Evolutionary conservation across 1,140 invertebrate species (phyloP).

Genomic region (Drosophila nannoptera): DNA sequence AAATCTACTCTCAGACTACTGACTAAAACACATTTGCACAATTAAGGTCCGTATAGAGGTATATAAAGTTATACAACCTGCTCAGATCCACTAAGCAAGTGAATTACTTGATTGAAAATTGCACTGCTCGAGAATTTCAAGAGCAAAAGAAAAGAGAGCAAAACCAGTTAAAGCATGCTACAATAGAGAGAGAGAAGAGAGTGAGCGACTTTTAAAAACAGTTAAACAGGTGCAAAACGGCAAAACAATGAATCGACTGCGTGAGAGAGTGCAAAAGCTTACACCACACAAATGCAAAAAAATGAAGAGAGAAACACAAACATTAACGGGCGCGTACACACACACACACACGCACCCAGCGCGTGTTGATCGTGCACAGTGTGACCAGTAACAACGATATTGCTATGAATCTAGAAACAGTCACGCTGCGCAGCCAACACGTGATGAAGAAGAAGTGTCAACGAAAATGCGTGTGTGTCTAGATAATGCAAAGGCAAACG

Average conservation of each 20-base stretch:
- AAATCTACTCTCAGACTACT: constrained; percentile 15
- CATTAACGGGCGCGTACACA: neutral
- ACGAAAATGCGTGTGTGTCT: constrained; percentile 36
- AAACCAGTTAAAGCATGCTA: constrained; percentile 61
- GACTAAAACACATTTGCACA: neutral
- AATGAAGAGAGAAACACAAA: neutral
- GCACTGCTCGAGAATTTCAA: constrained; percentile 61
- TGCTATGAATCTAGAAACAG: constrained; percentile 21
- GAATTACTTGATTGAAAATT: constrained; percentile 56
- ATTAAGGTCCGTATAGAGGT: neutral
- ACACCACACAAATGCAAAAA: constrained; percentile 7
- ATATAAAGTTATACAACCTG: constrained; percentile 55
- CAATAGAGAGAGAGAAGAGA: constrained; percentile 25
- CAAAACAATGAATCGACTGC: constrained; percentile 39
- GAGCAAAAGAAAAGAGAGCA: constrained; percentile 12
- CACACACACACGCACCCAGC: constrained; percentile 5
- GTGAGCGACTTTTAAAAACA: constrained; percentile 58
- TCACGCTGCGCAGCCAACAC: constrained; percentile 45
- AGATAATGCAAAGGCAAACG: constrained; percentile 46
- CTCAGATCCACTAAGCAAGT: constrained; percentile 47
- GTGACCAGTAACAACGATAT: constrained; percentile 29
- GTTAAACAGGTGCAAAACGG: constrained; percentile 72
- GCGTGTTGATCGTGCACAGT: constrained; percentile 36
- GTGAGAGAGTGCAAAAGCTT: constrained; percentile 29
- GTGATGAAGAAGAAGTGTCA: constrained; percentile 45